Evolutionary conservation across 1,140 invertebrate genomes (phyloP).

Genomic region (Tetramorium parvispinum): DNA sequence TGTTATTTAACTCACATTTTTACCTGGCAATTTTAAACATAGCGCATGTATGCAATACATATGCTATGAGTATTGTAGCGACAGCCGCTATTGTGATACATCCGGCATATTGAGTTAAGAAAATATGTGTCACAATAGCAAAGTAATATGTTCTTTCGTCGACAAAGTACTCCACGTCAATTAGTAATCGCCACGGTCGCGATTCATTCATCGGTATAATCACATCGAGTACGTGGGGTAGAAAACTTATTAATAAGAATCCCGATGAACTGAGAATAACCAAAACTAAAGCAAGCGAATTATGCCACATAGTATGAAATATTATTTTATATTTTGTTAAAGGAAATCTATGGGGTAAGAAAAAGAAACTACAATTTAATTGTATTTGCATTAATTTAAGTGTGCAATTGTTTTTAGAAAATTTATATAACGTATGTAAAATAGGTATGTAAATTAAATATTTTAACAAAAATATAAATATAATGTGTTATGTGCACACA

Average conservation of each 20-base stretch:
- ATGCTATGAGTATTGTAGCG: slow-evolving; percentile 12
- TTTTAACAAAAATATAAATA: neutral
- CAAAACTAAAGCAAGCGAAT: slow-evolving; percentile 23
- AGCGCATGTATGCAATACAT: neutral
- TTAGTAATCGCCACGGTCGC: neutral
- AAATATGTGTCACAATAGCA: neutral
- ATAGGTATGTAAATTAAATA: neutral
- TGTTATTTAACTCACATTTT: neutral
- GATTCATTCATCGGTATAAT: slow-evolving; percentile 34
- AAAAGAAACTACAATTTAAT: neutral
- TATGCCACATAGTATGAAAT: neutral
- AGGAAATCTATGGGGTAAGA: neutral
- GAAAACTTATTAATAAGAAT: neutral
- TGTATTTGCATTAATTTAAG: neutral
- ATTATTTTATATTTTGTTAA: neutral
- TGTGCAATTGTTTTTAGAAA: neutral
- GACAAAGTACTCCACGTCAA: neutral
- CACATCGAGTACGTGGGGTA: slow-evolving; percentile 1
- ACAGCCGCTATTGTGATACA: neutral
- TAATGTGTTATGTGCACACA: neutral
- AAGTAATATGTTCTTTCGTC: slow-evolving; percentile 6
- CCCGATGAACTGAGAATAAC: neutral
- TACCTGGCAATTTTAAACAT: slow-evolving; percentile 49
- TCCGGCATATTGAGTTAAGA: neutral
- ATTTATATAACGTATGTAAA: neutral